Base-by-base conservation (phyloP, 2,113 vertebrate genomes). In the Melierax canorus region DNA sequence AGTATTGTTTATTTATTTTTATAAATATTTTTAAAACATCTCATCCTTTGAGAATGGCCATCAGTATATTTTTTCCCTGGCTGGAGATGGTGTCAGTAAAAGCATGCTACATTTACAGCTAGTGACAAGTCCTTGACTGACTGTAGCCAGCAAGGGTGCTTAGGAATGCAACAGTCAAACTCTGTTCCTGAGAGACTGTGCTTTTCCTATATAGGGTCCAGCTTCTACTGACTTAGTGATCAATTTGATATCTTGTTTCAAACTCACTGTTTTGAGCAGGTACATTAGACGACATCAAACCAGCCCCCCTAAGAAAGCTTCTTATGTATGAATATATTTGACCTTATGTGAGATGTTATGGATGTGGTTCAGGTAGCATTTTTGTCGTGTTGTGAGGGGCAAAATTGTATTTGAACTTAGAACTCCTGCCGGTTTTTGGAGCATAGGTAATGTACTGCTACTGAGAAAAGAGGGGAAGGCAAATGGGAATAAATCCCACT, bases 31-130 rank as follows among this genome's bases (percentile, higher is more conserved):
- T 87, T 88, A 12, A 90, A 90, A 51, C 36, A 60, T 55, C 56
- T 20, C 38, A 62, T 95, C 97, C 97, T 82, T 88, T 85, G 98
- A 97, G 94, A 94, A 51, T 27, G 92, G 50, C 74, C 91, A 91
- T 97, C 96, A 89, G 76, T 69, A 38, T 24, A 15, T 86, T 83
- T 67, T 90, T 94, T 38, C 43, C 46, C 71, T 8, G 10, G 29
- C 38, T 78, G 63, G 46, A 71, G 73, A 30, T 30, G 8, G 81
- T 97, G 97, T 97, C 97, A 94, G 84, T 80, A 51, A 59, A 92
- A 86, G 51, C 21, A 9, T 50, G 67, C 89, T 71, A 53, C 86
- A 34, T 95, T 94, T 94, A 43, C 36, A 90, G 73, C 84, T 68
- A 29, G 76, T 97, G 96, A 97, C 92, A 96, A 73, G 94, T 39